phyloP scores from a whole-genome alignment of 2,888 invertebrate genomes.

The Bugulina stolonifera region DNA sequence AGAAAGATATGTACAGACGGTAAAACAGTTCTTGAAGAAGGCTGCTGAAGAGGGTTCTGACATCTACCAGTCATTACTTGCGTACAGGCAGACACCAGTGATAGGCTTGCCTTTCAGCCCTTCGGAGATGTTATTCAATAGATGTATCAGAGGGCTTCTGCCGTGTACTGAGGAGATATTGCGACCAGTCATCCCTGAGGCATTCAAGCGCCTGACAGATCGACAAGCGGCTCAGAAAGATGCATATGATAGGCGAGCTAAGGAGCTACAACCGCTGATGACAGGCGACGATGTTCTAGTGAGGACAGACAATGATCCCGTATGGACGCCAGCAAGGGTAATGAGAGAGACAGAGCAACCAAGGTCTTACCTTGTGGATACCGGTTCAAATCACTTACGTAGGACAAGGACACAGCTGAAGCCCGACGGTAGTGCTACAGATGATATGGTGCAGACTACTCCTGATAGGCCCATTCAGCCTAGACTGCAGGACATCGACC shows the following conservation, averaged over 20 bases:
- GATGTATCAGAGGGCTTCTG: not conserved
- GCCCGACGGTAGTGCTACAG: too few species aligned
- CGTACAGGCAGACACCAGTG: too few species aligned
- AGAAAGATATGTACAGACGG: not conserved
- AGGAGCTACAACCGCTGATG: not conserved
- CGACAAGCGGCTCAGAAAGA: not conserved
- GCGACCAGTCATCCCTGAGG: not conserved
- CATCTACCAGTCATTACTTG: not conserved
- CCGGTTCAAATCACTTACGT: not conserved
- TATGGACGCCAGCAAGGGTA: not conserved
- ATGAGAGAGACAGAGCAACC: not conserved
- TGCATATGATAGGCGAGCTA: not conserved
- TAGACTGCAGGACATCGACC: too few species aligned
- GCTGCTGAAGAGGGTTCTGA: not conserved
- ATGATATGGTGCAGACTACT: too few species aligned
- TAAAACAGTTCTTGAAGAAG: slow-evolving; percentile 11
- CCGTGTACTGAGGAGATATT: not conserved
- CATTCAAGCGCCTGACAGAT: not conserved
- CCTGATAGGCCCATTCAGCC: too few species aligned
- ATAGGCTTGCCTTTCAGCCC: not conserved
- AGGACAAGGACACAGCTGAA: not conserved
- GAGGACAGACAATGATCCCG: not conserved
- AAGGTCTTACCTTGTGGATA: not conserved
- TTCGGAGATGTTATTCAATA: not conserved
- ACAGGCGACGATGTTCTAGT: not conserved